Base-by-base conservation (phyloP, 2,888 invertebrate genomes). In the Tuberolachnus salignus region DNA sequence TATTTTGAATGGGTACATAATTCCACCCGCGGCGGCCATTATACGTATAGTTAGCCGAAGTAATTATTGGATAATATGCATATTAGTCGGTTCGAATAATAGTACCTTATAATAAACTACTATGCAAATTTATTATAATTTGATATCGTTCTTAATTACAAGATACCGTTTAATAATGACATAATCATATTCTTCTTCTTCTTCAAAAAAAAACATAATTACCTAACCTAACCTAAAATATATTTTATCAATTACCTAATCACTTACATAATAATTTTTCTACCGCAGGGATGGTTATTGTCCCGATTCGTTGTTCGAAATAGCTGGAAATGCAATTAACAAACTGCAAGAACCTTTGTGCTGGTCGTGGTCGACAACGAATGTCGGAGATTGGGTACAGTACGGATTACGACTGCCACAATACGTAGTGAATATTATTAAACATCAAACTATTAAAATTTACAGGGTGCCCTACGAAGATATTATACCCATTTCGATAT, bases 221-320 rank as follows among this genome's bases (percentile, higher is more conserved):
- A 44, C 21, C 42, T 19, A 42, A 21, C 42, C n/a, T n/a, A n/a
- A 64, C 44, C 13, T 34, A 34, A 44, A 64, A 19, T 19, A 44
- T 63, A 44, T n/a, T 66, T 49, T 23, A 49, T 10, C 26, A 26
- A 34, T 34, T 34, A 34, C 34, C 34, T 6, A 21, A 16, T 66
- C 21, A 49, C 51, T 14, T 67, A n/a, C 51, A 42, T 44, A 44
- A 42, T 23, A 21, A 11, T 44, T 34, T 34, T 34, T 14, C 34
- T 13, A 19, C 59, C 46, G 34, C 51, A 74, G 73, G 55, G 23
- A 44, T 44, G 8, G 21, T 55, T 64, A 46, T 67, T 26, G 26
- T 57, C 75, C 75, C n/a, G 34, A 78, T 6, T 21, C 75, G 19
- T 49, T 78, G 21, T 57, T 67, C 13, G 49, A 78, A 67, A 59